Base-by-base conservation (phyloP, 2,888 invertebrate species). In the Cistogaster globosa region DNA sequence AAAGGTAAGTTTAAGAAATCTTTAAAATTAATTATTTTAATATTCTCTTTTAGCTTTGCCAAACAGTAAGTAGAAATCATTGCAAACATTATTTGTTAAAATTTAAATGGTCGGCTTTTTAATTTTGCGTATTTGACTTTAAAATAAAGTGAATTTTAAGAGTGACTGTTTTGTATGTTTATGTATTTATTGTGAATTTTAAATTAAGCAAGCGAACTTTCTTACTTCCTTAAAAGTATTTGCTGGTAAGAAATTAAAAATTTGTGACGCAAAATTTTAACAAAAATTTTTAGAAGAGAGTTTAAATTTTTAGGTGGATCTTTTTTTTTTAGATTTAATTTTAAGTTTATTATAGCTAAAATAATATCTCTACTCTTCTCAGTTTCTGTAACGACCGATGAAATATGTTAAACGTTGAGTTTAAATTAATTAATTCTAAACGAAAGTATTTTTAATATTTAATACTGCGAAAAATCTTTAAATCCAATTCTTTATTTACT, bases 1-100 rank as follows among this genome's bases (percentile, higher is more conserved):
- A 93, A 92, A 88, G 90, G 93, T 89, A 93, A 93, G 90, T 77
- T 75, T 18, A 76, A 53, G 0, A 65, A 20, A 1, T 12, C 18
- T 58, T 72, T 20, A 42, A 55, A 45, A 58, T 26, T 36, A 38
- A 60, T 58, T 48, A 32, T 48, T 16, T 63, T 65, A 45, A 57
- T 36, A 36, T 18, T 67, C 42, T 51, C 20, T 69, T 68, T 75
- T 62, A 75, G 45, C 51, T 75, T 57, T 16, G 8, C 0, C 14
- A 48, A 63, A 57, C 51, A 72, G 79, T 82, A 75, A 75, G 81
- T 82, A 75, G 62, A 12, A 22, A 14, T 8, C 16, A 9, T 42
- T 62, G 14, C 53, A 16, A 16, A 14, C 20, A 16, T 57, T 26
- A 16, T 9, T 67, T 32, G 32, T 14, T 67, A 67, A 36, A 9